Conservation (phyloP, 2,888 invertebrate genomes). For the Schizotus pectinicornis region DNA sequence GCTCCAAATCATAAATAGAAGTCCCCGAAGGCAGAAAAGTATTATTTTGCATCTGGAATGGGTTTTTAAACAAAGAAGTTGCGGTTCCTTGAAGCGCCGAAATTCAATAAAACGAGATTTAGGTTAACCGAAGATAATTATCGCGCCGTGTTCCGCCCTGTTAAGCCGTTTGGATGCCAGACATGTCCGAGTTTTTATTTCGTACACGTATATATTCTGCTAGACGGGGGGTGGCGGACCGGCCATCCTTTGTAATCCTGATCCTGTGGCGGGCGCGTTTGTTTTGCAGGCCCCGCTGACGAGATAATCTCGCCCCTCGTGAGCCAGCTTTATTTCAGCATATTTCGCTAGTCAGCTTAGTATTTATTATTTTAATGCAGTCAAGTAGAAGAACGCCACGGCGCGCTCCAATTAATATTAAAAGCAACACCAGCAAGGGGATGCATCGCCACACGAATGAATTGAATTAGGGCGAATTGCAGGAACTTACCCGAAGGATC, state of each 20-base stretch:
- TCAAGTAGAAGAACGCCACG: slow-evolving; percentile 11
- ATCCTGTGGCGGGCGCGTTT: slow-evolving; percentile 25
- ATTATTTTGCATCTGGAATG: too few relatives aligned
- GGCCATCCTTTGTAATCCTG: slow-evolving; percentile 31
- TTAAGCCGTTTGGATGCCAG: slow-evolving; percentile 14
- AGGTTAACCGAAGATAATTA: not conserved
- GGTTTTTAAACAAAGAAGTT: too few relatives aligned
- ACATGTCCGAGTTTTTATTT: slow-evolving; percentile 25
- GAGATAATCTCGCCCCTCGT: slow-evolving; percentile 28
- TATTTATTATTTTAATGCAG: slow-evolving; percentile 30
- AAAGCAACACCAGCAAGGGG: slow-evolving; percentile 8
- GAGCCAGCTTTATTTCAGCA: slow-evolving; percentile 24
- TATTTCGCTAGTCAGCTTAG: slow-evolving; percentile 29
- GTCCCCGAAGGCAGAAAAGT: not conserved
- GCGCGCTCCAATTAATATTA: slow-evolving; percentile 17
- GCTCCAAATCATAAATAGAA: not conserved
- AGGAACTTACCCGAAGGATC: not conserved
- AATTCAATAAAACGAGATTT: not conserved
- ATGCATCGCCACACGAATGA: slow-evolving; percentile 11
- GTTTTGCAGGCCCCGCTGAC: slow-evolving; percentile 29
- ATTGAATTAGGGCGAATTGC: slow-evolving; percentile 2
- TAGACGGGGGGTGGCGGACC: slow-evolving; percentile 16
- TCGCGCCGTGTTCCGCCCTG: not conserved
- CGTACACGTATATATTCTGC: slow-evolving; percentile 27
- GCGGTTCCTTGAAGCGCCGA: not conserved